Percentiles rank a stretch among this genome's conserved stretches.
Evolutionary conservation across 1,140 invertebrate genomes (phyloP).

Genomic region (Brachionus angularis): DNA sequence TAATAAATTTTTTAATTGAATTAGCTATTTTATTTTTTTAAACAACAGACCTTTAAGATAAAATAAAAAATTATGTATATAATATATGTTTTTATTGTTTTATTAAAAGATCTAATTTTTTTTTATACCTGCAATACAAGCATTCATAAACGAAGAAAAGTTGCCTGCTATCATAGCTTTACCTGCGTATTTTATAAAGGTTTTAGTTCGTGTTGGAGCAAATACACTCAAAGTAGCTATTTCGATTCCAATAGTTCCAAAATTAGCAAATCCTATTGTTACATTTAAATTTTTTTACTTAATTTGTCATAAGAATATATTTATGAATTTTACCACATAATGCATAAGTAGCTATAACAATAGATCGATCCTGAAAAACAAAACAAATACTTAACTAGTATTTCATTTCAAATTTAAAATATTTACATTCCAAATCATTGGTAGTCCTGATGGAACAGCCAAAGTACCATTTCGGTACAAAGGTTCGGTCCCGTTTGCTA

Average conservation of each 20-base stretch:
- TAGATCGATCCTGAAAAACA: slow-evolving; percentile 59
- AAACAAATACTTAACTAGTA: neutral
- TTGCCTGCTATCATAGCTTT: slow-evolving; percentile 76
- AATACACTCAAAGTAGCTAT: slow-evolving; percentile 73
- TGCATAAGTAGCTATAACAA: slow-evolving; percentile 82
- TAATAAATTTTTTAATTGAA: neutral
- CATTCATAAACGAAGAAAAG: slow-evolving; percentile 80
- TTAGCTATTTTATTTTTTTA: slow-evolving; percentile 12
- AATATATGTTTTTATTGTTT: no score
- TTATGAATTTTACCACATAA: slow-evolving; percentile 66
- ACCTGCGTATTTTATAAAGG: slow-evolving; percentile 67
- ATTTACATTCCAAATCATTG: slow-evolving; percentile 42
- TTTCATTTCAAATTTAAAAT: neutral
- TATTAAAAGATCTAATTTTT: no score
- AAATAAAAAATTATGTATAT: neutral
- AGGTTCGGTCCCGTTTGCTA: neutral
- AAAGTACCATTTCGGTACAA: slow-evolving; percentile 23
- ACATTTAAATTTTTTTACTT: neutral
- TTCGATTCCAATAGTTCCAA: slow-evolving; percentile 80
- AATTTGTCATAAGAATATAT: neutral
- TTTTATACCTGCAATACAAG: slow-evolving; percentile 78
- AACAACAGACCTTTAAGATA: slow-evolving; percentile 21
- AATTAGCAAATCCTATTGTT: slow-evolving; percentile 78
- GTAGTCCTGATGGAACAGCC: neutral
- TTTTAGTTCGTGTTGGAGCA: slow-evolving; percentile 69